These are phyloP conservation scores for Marasmarcha lunaedactyla DNA, from an alignment of 2,888 invertebrate species.

Conservation along the genomic window DNA sequence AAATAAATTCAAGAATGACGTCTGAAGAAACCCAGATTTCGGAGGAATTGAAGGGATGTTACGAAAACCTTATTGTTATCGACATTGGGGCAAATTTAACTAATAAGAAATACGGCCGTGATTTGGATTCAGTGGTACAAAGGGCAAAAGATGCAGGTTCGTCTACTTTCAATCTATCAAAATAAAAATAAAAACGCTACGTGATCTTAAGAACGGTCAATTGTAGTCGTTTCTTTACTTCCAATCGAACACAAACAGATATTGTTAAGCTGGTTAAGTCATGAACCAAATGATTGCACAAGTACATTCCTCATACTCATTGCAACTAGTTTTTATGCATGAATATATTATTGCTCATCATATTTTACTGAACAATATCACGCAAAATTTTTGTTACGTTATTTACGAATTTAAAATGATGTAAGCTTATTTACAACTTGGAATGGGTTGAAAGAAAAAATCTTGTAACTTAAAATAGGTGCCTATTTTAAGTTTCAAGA, in stretches of 20 bases:
- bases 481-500: too few species aligned
- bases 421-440: too few species aligned
- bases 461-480: too few species aligned
- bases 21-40: constrained; percentile 63
- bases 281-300: constrained; percentile 5
- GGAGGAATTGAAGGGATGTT: constrained; percentile 79
- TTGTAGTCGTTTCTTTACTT: constrained; percentile 5
- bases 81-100: constrained; percentile 94
- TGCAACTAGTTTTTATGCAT: constrained; percentile 1
- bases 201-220: constrained; percentile 10
- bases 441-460: too few species aligned
- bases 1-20: constrained; percentile 58
- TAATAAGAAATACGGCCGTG: constrained; percentile 92
- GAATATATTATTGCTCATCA: not conserved
- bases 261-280: not conserved
- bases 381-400: not conserved
- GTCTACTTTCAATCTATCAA: constrained; percentile 10
- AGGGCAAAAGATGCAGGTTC: constrained; percentile 92
- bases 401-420: too few species aligned
- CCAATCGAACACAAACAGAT: not conserved
- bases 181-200: not conserved
- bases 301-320: constrained; percentile 5
- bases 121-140: constrained; percentile 91
- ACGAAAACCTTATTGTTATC: constrained; percentile 91
- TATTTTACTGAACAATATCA: not conserved